phyloP scores from a whole-genome alignment of 2,113 vertebrate genomes.

The Lepisosteus oculatus region DNA sequence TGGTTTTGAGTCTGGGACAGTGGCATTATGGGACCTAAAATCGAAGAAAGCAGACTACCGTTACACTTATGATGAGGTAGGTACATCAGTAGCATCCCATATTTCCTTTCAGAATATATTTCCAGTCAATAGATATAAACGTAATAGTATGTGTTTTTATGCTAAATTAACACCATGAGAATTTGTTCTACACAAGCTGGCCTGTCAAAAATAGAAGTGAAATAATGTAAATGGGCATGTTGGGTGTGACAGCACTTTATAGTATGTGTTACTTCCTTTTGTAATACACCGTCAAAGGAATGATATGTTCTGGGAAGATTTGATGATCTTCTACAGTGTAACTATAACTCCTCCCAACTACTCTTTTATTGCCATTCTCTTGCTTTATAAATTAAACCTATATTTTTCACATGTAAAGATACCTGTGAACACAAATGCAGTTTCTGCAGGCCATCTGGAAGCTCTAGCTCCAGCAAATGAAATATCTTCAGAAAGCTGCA shows the following conservation, averaged over 20 bases:
- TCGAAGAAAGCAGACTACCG: constrained; percentile 98
- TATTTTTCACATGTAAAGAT: too few relatives aligned
- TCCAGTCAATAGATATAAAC: neutral
- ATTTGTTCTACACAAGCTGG: constrained; percentile 40
- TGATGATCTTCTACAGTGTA: neutral
- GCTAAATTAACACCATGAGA: constrained; percentile 22
- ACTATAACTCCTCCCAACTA: too few relatives aligned
- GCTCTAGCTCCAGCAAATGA: too few relatives aligned
- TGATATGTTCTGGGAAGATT: neutral
- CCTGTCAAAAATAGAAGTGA: constrained; percentile 3
- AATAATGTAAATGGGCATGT: neutral
- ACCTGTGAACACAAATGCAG: too few relatives aligned
- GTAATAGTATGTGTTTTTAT: constrained; percentile 7
- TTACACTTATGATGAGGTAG: constrained; percentile 97
- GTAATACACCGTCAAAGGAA: neutral
- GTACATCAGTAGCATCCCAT: constrained; percentile 24
- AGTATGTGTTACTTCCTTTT: constrained; percentile 1
- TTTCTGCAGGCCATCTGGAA: too few relatives aligned
- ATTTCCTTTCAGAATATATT: constrained; percentile 6
- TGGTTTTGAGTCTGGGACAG: constrained; percentile 95
- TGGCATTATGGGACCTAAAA: constrained; percentile 97
- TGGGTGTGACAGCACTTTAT: neutral
- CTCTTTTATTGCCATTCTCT: too few relatives aligned
- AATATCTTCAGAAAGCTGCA: too few relatives aligned
- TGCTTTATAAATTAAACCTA: too few relatives aligned